These are phyloP conservation scores for Luffia ferchaultella DNA, from an alignment of 2,888 invertebrate species.

Conservation along the genomic window DNA sequence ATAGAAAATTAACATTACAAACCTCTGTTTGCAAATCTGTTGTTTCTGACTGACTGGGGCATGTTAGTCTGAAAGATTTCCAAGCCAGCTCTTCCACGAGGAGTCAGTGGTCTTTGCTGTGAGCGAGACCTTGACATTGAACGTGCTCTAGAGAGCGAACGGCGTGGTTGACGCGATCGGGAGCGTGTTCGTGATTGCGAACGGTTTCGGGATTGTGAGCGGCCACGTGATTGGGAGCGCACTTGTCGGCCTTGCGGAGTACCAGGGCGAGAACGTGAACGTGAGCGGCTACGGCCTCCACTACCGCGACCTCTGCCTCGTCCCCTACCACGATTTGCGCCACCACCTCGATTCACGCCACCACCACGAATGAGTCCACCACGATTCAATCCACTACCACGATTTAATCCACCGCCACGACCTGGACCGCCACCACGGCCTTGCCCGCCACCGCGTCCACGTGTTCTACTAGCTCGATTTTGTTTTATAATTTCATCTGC, in stretches of 20 bases:
- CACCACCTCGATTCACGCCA: conserved; percentile 6
- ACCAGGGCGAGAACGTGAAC: conserved; percentile 27
- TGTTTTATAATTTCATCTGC: conserved; percentile 55
- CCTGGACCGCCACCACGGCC: conserved; percentile 24
- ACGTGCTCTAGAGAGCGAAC: conserved; percentile 33
- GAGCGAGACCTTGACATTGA: conserved; percentile 45
- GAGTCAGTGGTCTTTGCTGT: conserved; percentile 37
- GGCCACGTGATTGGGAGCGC: conserved; percentile 21
- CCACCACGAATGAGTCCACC: conserved; percentile 17
- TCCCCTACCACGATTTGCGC: conserved; percentile 17
- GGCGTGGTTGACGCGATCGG: conserved; percentile 22
- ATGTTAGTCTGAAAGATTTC: conserved; percentile 31
- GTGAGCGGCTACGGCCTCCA: conserved; percentile 24
- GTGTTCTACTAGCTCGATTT: conserved; percentile 38
- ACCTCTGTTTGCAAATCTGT: conserved; percentile 28
- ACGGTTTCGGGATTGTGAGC: conserved; percentile 14
- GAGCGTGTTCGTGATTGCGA: conserved; percentile 21
- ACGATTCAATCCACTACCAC: too few species aligned
- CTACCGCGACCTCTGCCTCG: neutral
- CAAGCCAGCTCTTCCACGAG: conserved; percentile 47
- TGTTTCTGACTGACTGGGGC: conserved; percentile 33
- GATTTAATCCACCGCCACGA: conserved; percentile 25
- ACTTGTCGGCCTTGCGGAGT: conserved; percentile 23
- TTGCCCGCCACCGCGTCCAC: conserved; percentile 37
- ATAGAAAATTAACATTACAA: too few species aligned